Conservation (phyloP, 2,888 invertebrate genomes). For the Hypolimnas misippus region DNA sequence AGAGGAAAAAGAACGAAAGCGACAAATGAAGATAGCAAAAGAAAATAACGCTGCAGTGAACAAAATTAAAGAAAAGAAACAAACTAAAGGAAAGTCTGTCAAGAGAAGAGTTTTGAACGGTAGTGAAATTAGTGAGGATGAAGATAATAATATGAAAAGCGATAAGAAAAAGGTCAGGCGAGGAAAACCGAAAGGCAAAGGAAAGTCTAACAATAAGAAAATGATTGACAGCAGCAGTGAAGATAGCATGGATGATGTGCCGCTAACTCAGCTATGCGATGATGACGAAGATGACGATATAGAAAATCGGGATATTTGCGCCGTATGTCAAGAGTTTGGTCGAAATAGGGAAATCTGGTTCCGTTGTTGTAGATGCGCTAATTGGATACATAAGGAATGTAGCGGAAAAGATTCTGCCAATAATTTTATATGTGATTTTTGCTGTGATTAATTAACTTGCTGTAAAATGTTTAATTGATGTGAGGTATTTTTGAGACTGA, state of each 20-base stretch:
- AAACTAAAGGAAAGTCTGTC: slow-evolving; percentile 16
- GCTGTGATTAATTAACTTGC: slow-evolving; percentile 1
- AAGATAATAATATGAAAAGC: slow-evolving; percentile 7
- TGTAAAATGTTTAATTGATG: slow-evolving; percentile 1
- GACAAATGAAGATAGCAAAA: slow-evolving; percentile 14
- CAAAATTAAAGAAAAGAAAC: slow-evolving; percentile 13
- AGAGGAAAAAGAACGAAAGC: slow-evolving; percentile 20
- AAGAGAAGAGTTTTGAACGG: slow-evolving; percentile 10
- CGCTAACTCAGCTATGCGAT: not conserved
- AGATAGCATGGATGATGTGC: slow-evolving; percentile 20
- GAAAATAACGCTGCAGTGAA: not conserved
- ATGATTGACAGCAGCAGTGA: slow-evolving; percentile 17
- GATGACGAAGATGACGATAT: slow-evolving; percentile 2
- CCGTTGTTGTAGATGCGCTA: slow-evolving; percentile 21
- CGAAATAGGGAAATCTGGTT: slow-evolving; percentile 5
- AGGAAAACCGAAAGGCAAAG: not conserved
- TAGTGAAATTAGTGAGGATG: slow-evolving; percentile 1
- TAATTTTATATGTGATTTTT: slow-evolving; percentile 9
- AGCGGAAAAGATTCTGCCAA: slow-evolving; percentile 21
- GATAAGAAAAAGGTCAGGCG: not conserved
- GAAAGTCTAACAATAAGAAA: too few relatives aligned
- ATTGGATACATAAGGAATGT: slow-evolving; percentile 24
- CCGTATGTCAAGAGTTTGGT: not conserved
- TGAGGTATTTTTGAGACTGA: slow-evolving; percentile 11
- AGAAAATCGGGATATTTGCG: slow-evolving; percentile 1